These are phyloP conservation scores for Carollia perspicillata DNA, from an alignment of 2,113 vertebrate genomes.

Conservation along the genomic window DNA sequence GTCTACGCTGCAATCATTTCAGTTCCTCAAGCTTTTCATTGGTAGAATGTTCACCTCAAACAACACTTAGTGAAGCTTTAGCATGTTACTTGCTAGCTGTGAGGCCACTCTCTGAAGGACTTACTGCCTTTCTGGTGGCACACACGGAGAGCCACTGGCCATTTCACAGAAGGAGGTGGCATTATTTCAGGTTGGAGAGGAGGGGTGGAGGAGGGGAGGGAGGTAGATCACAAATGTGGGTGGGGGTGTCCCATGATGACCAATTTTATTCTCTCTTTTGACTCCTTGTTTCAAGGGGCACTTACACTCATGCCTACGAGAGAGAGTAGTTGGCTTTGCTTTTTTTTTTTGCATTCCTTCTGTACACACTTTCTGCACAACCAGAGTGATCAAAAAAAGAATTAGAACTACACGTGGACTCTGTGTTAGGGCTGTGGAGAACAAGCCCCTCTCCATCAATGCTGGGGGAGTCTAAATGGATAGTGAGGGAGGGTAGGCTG, in stretches of 20 bases:
- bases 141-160: background rate
- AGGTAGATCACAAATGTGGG: background rate
- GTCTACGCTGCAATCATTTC: background rate
- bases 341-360: background rate
- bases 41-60: background rate
- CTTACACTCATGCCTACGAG: background rate
- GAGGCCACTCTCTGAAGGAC: background rate
- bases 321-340: background rate
- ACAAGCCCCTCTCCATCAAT: background rate
- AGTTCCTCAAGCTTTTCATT: background rate
- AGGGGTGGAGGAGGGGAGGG: background rate
- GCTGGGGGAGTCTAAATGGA: background rate
- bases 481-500: accelerated
- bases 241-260: background rate
- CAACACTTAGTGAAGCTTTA: background rate
- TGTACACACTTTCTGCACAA: background rate
- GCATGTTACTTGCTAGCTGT: background rate
- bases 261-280: background rate
- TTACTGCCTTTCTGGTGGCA: background rate
- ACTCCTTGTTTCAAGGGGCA: background rate
- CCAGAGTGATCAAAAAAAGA: background rate
- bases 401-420: background rate
- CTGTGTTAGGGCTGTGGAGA: too few relatives aligned
- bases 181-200: background rate
- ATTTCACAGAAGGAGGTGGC: background rate